Evolutionary conservation across 2,797 vertebrate genomes (phyloP).

Genomic region (Squalus acanthias): DNA sequence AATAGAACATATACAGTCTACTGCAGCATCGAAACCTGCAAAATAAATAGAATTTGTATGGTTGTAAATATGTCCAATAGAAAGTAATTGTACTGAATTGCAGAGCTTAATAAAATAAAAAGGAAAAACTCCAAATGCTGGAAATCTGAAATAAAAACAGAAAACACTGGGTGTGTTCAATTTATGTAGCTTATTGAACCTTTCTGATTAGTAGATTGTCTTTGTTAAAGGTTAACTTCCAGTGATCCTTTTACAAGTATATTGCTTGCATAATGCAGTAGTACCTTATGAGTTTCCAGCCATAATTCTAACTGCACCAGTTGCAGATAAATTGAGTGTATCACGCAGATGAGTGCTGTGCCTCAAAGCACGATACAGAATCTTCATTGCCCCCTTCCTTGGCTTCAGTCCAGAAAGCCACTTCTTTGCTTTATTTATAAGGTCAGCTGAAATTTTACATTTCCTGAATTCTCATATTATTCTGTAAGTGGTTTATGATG

Average conservation of each 20-base stretch:
- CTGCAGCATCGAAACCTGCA: neutral
- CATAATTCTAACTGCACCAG: neutral
- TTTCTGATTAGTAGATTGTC: neutral
- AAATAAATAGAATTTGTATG: neutral
- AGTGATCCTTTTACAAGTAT: neutral
- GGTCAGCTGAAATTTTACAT: neutral
- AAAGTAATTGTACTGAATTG: neutral
- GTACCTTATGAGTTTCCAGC: neutral
- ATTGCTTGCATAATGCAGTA: neutral
- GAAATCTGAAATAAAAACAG: neutral
- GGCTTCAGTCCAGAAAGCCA: neutral
- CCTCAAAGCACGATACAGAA: neutral
- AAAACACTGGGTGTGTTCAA: neutral
- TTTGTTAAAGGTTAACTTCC: conserved; percentile 7
- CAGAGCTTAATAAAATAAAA: neutral
- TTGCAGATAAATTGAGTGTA: neutral
- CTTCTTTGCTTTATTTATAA: neutral
- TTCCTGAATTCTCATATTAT: neutral
- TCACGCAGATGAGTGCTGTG: too few species aligned
- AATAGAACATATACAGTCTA: neutral
- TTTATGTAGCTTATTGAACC: neutral
- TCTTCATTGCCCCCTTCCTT: neutral
- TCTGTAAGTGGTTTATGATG: neutral
- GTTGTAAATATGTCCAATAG: neutral
- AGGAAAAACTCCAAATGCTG: neutral